These are phyloP conservation scores for Aphyosemion australe DNA, from an alignment of 2,113 vertebrate genomes.

Conservation along the genomic window DNA sequence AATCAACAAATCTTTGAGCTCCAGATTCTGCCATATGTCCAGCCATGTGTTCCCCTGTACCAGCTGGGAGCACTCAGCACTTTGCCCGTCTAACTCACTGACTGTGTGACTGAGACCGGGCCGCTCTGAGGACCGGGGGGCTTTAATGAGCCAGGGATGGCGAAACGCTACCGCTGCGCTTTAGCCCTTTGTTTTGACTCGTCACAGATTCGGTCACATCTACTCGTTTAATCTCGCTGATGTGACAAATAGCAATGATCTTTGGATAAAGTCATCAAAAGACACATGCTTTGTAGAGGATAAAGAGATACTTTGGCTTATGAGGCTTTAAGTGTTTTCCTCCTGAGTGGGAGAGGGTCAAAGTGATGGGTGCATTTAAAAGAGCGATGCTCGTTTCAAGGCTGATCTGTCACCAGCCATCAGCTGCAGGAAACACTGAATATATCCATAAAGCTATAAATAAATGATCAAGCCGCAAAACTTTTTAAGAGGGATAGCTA, in stretches of 20 bases:
- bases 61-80: conserved; percentile 64
- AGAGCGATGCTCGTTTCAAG: conserved; percentile 7
- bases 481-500: no score
- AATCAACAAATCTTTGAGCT: conserved; percentile 61
- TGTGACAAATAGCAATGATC: conserved; percentile 33
- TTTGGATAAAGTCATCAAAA: conserved; percentile 15
- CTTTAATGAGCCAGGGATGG: conserved; percentile 2
- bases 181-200: conserved; percentile 18
- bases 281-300: conserved; percentile 15
- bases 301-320: conserved; percentile 34
- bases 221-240: conserved; percentile 34
- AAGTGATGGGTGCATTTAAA: conserved; percentile 5
- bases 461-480: no score
- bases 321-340: conserved; percentile 17
- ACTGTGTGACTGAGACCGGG: conserved; percentile 24
- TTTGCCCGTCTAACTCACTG: conserved; percentile 41
- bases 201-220: conserved; percentile 5
- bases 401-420: neutral
- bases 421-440: no score
- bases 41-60: conserved; percentile 54
- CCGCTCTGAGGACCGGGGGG: conserved; percentile 7
- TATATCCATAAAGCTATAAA: no score
- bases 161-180: conserved; percentile 9
- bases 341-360: conserved; percentile 14
- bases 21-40: conserved; percentile 70